These are phyloP conservation scores for Ceratosolen fusciceps DNA, from an alignment of 1,140 invertebrate species.

Conservation along the genomic window DNA sequence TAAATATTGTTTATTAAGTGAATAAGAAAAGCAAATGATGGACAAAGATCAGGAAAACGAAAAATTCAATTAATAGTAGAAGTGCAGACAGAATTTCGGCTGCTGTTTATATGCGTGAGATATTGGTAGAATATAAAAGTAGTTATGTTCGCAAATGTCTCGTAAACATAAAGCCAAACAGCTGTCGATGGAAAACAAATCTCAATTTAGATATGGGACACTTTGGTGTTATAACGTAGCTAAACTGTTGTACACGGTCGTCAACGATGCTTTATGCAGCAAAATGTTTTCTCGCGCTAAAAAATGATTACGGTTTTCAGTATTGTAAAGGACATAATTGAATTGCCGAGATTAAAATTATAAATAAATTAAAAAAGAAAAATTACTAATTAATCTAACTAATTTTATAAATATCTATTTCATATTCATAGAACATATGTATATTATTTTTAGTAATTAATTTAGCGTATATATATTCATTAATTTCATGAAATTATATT, in stretches of 20 bases:
- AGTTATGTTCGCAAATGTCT: slow-evolving; percentile 62
- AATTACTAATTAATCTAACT: no score
- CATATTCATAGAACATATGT: no score
- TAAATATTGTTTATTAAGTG: background rate
- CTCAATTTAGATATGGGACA: slow-evolving; percentile 63
- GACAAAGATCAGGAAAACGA: background rate
- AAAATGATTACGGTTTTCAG: no score
- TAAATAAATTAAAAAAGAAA: no score
- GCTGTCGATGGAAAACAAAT: slow-evolving; percentile 69
- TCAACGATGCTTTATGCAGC: no score
- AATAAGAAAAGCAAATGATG: background rate
- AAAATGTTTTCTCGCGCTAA: no score
- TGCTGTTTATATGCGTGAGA: slow-evolving; percentile 32
- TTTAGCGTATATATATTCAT: no score
- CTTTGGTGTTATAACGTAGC: background rate
- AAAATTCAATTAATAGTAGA: background rate
- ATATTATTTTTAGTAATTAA: no score
- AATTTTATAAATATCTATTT: no score
- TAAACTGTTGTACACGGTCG: background rate
- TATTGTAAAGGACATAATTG: no score
- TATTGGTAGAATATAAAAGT: slow-evolving; percentile 58
- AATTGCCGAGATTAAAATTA: no score
- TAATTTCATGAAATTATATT: no score
- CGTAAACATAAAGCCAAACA: slow-evolving; percentile 65
- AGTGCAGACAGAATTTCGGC: slow-evolving; percentile 23